Percentiles rank a stretch among this genome's conserved stretches.
These are phyloP conservation scores for Tillus elongatus DNA, from an alignment of 2,888 invertebrate genomes.

Conservation along the genomic window DNA sequence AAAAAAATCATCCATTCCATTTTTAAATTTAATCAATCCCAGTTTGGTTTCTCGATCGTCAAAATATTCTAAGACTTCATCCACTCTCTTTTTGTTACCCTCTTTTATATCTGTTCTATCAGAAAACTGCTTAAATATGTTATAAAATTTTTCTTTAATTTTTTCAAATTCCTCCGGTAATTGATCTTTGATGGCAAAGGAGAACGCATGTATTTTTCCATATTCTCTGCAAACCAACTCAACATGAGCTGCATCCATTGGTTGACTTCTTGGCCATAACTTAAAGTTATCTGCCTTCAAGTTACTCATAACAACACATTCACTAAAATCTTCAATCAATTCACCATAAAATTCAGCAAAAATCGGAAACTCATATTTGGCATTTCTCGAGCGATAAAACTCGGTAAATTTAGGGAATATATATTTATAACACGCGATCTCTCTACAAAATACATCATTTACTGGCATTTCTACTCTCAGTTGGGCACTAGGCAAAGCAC, in stretches of 20 bases:
- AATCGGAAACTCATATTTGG: slow-evolving; percentile 15
- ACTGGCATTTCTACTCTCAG: slow-evolving; percentile 11
- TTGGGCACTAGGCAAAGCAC: slow-evolving; percentile 7
- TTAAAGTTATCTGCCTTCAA: slow-evolving; percentile 19
- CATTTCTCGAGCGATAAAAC: slow-evolving; percentile 18
- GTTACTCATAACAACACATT: slow-evolving; percentile 22
- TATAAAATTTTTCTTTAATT: too few relatives aligned
- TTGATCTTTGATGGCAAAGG: too few relatives aligned
- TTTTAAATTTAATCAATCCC: slow-evolving; percentile 3
- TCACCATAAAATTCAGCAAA: slow-evolving; percentile 20
- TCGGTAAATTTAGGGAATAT: slow-evolving; percentile 17
- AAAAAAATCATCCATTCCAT: slow-evolving; percentile 7
- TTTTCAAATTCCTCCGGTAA: too few relatives aligned
- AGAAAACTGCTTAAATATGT: too few relatives aligned
- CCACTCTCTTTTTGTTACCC: background rate
- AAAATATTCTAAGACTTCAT: slow-evolving; percentile 7
- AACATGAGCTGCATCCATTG: slow-evolving; percentile 25
- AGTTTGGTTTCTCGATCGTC: background rate
- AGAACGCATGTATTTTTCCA: too few relatives aligned
- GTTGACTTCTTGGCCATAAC: slow-evolving; percentile 19
- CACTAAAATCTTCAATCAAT: slow-evolving; percentile 13
- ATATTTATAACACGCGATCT: slow-evolving; percentile 22
- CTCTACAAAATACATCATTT: slow-evolving; percentile 13
- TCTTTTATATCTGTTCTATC: too few relatives aligned
- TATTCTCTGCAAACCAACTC: slow-evolving; percentile 22